phyloP scores from a whole-genome alignment of 2,888 invertebrate species.

The Homarus gammarus region DNA sequence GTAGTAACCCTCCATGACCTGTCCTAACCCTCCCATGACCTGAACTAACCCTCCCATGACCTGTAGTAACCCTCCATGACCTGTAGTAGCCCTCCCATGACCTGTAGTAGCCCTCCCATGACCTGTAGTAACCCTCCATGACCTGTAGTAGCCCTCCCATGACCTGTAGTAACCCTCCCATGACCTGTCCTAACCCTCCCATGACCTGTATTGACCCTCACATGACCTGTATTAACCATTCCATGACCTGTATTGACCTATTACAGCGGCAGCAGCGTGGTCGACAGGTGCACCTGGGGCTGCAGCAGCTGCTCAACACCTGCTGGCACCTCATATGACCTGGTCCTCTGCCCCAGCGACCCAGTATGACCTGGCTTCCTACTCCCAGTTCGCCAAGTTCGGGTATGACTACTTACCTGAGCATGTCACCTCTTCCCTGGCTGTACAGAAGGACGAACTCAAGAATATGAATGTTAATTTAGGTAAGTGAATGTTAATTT shows the following conservation, averaged over 20 bases:
- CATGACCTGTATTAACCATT: neutral
- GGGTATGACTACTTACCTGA: conserved; percentile 75
- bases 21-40: too few species aligned
- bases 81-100: too few species aligned
- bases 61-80: too few species aligned
- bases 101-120: too few species aligned
- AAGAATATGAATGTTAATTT: conserved; percentile 61
- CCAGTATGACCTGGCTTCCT: conserved; percentile 73
- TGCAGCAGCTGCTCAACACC: conserved; percentile 64
- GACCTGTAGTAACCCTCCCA: too few species aligned
- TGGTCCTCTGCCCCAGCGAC: conserved; percentile 63
- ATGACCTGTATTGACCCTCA: too few species aligned
- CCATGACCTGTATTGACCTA: neutral
- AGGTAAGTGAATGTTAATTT: conserved; percentile 30
- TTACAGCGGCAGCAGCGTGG: conserved; percentile 60
- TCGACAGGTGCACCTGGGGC: conserved; percentile 59
- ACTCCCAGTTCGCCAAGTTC: conserved; percentile 75
- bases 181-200: too few species aligned
- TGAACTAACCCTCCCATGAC: too few species aligned
- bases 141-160: too few species aligned
- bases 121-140: too few species aligned
- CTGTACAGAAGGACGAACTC: conserved; percentile 65
- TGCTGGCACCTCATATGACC: conserved; percentile 68
- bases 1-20: too few species aligned
- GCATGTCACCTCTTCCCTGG: conserved; percentile 58